Conservation (phyloP, 1,140 invertebrate genomes). For the Drosophila jambulina region DNA sequence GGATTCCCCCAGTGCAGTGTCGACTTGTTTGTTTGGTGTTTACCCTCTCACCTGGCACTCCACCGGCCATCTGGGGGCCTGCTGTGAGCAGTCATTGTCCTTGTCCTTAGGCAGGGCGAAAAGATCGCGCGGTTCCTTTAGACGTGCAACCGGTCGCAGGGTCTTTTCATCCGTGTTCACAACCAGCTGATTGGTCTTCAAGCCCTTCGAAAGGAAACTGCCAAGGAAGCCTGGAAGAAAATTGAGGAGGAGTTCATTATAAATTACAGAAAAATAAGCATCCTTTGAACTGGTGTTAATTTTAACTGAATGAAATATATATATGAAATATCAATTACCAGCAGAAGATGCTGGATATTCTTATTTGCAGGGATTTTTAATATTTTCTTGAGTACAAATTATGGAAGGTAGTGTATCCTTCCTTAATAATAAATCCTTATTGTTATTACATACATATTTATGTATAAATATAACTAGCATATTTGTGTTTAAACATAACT, state of each 20-base stretch:
- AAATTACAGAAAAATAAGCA: not conserved
- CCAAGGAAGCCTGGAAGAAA: conserved; percentile 64
- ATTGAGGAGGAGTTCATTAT: not conserved
- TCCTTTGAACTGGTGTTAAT: too few relatives aligned
- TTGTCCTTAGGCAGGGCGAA: conserved; percentile 89
- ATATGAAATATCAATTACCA: not conserved
- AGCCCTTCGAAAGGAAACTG: conserved; percentile 83
- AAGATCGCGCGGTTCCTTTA: conserved; percentile 89
- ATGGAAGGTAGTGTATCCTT: not conserved
- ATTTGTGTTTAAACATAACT: not conserved
- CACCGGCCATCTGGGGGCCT: conserved; percentile 93
- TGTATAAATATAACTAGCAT: not conserved
- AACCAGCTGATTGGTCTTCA: conserved; percentile 89
- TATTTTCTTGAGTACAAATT: not conserved
- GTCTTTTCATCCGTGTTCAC: conserved; percentile 88
- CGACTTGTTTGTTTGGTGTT: not conserved
- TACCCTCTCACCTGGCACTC: conserved; percentile 91
- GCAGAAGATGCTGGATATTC: not conserved
- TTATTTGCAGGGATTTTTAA: not conserved
- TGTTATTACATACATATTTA: not conserved
- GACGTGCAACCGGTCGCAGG: conserved; percentile 87
- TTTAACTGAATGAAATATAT: not conserved
- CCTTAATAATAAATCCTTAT: not conserved
- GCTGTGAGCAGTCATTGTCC: conserved; percentile 89
- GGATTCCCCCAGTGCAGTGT: not conserved